Percentiles rank a stretch among this genome's conserved stretches.
Conservation (phyloP, 2,888 invertebrate genomes). For the Andricus quercusramuli region DNA sequence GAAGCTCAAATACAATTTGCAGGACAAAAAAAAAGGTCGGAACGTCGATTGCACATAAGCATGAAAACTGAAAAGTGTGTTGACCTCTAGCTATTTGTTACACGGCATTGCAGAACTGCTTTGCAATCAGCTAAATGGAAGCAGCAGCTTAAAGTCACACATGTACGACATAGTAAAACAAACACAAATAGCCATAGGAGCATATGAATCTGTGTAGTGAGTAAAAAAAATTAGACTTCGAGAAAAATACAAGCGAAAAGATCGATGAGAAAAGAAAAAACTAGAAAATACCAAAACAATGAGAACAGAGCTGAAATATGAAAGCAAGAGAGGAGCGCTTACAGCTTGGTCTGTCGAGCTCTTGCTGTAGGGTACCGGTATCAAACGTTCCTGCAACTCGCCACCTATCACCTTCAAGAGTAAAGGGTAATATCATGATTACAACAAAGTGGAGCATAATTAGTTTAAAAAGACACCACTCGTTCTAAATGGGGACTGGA, state of each 20-base stretch:
- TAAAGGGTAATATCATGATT: conserved; percentile 91
- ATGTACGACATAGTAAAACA: conserved; percentile 41
- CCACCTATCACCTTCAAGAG: conserved; percentile 99
- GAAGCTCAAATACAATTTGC: too few species aligned
- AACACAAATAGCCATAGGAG: conserved; percentile 48
- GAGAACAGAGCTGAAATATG: conserved; percentile 71
- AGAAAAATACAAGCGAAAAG: conserved; percentile 68
- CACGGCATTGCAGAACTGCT: conserved; percentile 44
- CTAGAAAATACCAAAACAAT: conserved; percentile 59
- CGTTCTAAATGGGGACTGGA: conserved; percentile 42
- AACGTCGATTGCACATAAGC: conserved; percentile 18
- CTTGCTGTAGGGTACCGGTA: conserved; percentile 99
- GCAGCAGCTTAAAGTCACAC: conserved; percentile 47
- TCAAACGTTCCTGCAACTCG: conserved; percentile 99
- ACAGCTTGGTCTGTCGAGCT: conserved; percentile 99
- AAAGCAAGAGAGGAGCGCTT: conserved; percentile 87
- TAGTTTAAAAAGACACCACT: conserved; percentile 65
- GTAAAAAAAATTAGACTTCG: conserved; percentile 63
- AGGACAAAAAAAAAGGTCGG: background rate
- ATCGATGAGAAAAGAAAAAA: conserved; percentile 64
- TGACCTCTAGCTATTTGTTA: background rate
- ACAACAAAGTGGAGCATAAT: conserved; percentile 75
- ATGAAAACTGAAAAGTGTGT: background rate
- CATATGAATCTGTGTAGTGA: conserved; percentile 35
- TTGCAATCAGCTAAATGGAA: conserved; percentile 49